A percentile compares a stretch with the other conserved stretches of the same genome.
phyloP scores from a whole-genome alignment of 2,888 invertebrate species.

The Synergus umbraculus region DNA sequence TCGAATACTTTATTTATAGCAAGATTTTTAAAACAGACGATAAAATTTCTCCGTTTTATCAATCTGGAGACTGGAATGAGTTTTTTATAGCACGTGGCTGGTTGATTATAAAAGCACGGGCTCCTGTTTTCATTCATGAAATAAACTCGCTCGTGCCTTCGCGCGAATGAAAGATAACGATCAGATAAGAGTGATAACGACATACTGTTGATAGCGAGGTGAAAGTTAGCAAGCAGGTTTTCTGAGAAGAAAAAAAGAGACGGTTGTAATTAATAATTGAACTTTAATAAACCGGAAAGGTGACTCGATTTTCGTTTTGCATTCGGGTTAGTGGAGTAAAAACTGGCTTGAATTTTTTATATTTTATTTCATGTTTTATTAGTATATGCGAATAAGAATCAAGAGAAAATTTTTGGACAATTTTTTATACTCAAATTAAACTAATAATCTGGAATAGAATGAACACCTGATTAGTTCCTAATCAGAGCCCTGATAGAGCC shows the following conservation, averaged over 20 bases:
- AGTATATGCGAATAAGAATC: no score
- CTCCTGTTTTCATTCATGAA: conserved; percentile 42
- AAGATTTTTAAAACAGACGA: background rate
- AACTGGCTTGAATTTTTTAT: no score
- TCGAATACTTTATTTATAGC: no score
- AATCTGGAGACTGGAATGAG: background rate
- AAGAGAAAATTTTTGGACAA: no score
- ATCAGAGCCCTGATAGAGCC: no score
- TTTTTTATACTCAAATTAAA: no score
- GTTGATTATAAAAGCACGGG: conserved; percentile 28
- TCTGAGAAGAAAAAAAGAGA: conserved; percentile 22
- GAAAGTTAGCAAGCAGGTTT: conserved; percentile 38
- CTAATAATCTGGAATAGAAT: no score
- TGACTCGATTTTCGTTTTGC: background rate
- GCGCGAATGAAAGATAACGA: conserved; percentile 38
- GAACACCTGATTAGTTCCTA: no score
- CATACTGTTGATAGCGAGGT: conserved; percentile 16
- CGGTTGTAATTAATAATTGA: conserved; percentile 19
- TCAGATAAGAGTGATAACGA: conserved; percentile 38
- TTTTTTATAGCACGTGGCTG: conserved; percentile 17
- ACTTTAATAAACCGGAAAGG: conserved; percentile 3
- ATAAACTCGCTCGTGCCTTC: conserved; percentile 41
- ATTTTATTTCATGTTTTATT: no score
- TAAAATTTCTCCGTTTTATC: background rate
- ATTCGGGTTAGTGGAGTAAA: no score